Evolutionary conservation across 1,140 invertebrate species (phyloP), one percentile per base, ranked within the genome.

Genomic region (Venustaconcha ellipsiformis): DNA sequence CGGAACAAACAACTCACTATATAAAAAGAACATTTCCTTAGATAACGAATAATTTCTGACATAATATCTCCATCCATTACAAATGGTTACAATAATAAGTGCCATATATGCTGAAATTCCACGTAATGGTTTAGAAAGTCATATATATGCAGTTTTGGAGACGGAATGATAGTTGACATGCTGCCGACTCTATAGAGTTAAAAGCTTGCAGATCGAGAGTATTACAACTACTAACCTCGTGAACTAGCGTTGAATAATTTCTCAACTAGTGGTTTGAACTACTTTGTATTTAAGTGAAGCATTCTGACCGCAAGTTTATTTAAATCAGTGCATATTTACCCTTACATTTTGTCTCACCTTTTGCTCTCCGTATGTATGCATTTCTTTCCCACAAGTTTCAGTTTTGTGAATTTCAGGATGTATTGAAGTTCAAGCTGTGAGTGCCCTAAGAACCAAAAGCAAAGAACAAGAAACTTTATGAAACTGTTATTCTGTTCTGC

Each of bases 341-440:
- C n/a, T 37, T 65, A 57, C 18, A 58, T 55, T 15, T 72, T 56
- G 30, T 23, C 18, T n/a, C 18, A 12, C 8, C 17, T 55, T 64
- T 12, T 14, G 14, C 11, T 57, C 55, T 48, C 65, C 15, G 65
- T 3, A 56, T 3, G 48, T 56, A 70, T 23, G 17, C 23, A n/a
- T n/a, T n/a, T n/a, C n/a, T n/a, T 60, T 48, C n/a, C 60, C 71
- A 60, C 68, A 57, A 63, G 17, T 71, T 70, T 60, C 23, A 23
- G 12, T 56, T 57, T 37, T n/a, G n/a, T 18, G 13, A 12, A n/a
- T 68, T 68, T 18, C 48, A 79, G 78, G 70, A 67, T 79, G 78
- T 67, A 75, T 55, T 72, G 68, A 79, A 2, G 75, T 79, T 59
- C 72, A 79, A 72, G 78, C 78, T 71, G 78, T 68, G 14, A 75